Percentiles rank a stretch among this genome's conserved stretches.
phyloP scores from a whole-genome alignment of 2,888 invertebrate species.

The Scotopteryx bipunctaria region DNA sequence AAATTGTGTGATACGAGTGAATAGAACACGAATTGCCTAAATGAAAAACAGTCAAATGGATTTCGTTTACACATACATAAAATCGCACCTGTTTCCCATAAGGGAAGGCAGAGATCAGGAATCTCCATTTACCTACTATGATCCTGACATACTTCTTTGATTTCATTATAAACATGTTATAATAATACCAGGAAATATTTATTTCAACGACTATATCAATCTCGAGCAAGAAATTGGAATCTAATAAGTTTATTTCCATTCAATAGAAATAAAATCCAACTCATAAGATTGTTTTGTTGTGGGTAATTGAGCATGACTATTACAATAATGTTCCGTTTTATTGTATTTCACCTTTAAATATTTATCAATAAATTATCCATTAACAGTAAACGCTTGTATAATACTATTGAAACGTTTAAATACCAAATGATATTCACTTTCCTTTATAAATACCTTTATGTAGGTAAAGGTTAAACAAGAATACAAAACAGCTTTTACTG shows the following conservation, averaged over 20 bases:
- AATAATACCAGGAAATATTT: no score
- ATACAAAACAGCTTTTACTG: constrained; percentile 19
- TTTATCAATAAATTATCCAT: constrained; percentile 29
- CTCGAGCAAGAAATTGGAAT: constrained; percentile 45
- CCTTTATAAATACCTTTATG: neutral
- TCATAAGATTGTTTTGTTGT: constrained; percentile 30
- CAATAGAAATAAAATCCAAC: constrained; percentile 25
- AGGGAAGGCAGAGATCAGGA: no score
- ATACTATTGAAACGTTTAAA: constrained; percentile 4
- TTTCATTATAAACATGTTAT: no score
- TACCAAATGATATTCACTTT: neutral
- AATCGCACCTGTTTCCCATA: no score
- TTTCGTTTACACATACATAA: no score
- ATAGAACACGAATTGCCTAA: no score
- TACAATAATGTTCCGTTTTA: constrained; percentile 32
- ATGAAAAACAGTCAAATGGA: no score
- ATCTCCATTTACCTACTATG: no score
- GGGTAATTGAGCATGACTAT: constrained; percentile 37
- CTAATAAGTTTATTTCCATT: constrained; percentile 28
- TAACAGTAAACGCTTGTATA: constrained; percentile 4
- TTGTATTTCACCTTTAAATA: constrained; percentile 25
- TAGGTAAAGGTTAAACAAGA: neutral
- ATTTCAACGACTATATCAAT: neutral
- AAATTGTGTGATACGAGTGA: no score
- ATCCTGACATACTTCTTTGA: no score